Evolutionary conservation across 2,888 invertebrate genomes (phyloP).

Genomic region (Melinaea marsaeus): DNA sequence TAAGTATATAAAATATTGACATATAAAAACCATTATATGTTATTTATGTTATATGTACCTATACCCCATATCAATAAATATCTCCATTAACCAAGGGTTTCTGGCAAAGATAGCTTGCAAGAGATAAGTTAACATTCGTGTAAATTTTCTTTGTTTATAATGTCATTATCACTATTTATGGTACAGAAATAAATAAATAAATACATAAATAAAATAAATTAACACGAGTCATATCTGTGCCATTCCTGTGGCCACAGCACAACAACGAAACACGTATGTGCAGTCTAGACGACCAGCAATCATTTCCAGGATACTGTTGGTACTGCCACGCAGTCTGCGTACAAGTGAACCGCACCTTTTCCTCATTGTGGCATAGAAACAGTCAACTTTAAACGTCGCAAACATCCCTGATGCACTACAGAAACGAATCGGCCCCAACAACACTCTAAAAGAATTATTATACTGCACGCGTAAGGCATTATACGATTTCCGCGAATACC

Average conservation of each 20-base stretch:
- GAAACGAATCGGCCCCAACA: neutral
- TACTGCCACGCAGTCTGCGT: neutral
- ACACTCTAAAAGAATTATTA: conserved; percentile 12
- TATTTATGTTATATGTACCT: no score
- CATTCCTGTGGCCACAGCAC: neutral
- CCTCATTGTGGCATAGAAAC: neutral
- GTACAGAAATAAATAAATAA: no score
- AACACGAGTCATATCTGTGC: no score
- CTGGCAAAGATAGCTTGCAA: no score
- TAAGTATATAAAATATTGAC: no score
- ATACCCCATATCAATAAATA: no score
- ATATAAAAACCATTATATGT: no score
- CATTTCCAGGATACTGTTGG: neutral
- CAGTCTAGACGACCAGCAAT: neutral
- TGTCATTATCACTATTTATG: no score
- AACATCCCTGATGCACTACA: conserved; percentile 2
- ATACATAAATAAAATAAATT: no score
- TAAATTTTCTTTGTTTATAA: no score
- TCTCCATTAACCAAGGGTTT: no score
- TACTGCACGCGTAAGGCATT: neutral
- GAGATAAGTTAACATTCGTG: no score
- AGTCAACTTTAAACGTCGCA: neutral
- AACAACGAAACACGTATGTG: neutral
- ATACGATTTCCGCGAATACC: neutral
- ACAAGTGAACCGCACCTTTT: neutral